Evolutionary conservation across 2,113 vertebrate species (phyloP).

Genomic region (Hippoglossus stenolepis): DNA sequence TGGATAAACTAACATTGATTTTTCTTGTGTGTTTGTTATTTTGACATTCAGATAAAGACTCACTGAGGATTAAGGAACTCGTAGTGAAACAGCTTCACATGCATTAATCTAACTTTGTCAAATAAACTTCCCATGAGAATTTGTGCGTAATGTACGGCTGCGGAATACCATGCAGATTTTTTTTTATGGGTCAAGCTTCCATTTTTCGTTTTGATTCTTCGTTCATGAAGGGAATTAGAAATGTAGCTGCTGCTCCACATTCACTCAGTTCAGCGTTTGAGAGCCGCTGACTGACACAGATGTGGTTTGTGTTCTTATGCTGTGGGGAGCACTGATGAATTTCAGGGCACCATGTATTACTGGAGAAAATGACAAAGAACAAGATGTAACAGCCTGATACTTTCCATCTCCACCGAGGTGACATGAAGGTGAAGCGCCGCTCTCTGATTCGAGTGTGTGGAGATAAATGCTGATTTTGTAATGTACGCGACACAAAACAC

Average conservation of each 20-base stretch:
- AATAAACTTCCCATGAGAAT: conserved; percentile 19
- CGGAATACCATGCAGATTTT: neutral
- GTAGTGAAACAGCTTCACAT: neutral
- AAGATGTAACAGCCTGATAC: neutral
- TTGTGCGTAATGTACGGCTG: neutral
- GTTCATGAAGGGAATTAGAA: conserved; percentile 8
- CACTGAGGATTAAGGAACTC: conserved; percentile 22
- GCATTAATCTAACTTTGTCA: conserved; percentile 25
- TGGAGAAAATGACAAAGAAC: conserved; percentile 1
- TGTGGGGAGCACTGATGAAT: neutral
- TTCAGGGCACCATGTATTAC: neutral
- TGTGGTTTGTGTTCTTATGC: neutral
- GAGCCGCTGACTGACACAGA: conserved; percentile 24
- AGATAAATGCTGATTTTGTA: neutral
- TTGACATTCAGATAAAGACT: conserved; percentile 48
- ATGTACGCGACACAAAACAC: neutral
- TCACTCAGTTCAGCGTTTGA: neutral
- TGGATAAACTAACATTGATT: conserved; percentile 35
- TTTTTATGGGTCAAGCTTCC: conserved; percentile 6
- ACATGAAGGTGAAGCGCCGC: conserved; percentile 21
- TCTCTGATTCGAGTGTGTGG: neutral
- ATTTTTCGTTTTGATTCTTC: conserved; percentile 13
- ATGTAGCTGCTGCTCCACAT: conserved; percentile 12
- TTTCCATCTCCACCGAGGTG: neutral
- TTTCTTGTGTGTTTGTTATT: conserved; percentile 23